Evolutionary conservation across 1,140 invertebrate species (phyloP), one percentile per base, ranked within the genome.

Genomic region (Whitmania pigra): DNA sequence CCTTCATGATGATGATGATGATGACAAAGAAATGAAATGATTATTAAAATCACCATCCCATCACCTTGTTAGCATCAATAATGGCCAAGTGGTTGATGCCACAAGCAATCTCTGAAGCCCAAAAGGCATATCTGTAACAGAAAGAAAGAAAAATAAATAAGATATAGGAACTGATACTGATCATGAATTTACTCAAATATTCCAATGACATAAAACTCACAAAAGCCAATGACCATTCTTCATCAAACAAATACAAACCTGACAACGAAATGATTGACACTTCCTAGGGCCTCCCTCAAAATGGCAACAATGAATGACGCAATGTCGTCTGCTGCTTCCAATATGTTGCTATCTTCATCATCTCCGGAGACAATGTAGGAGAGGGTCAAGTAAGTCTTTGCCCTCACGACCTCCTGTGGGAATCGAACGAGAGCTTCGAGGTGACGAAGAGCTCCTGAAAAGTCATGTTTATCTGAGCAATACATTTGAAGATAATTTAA

Each of bases 41-140:
- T 11, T 3, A 63, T 31, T n/a, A 63, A 63, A 63, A 7, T 25
- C 11, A 7, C 22, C 20, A n/a, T 13, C 18, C 18, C 11, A 25
- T 63, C 57, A 63, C 73, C 60, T 80, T 80, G 72, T 80, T 80
- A 25, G 72, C 57, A 73, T 80, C 79, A 72, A 77, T 78, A 29
- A 77, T 74, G 7, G 78, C 77, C 29, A 80, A 69, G 67, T 79
- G 78, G 70, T 79, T 78, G 29, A 80, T 57, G 7, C 78, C 79
- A 54, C 71, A 72, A 22, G 78, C 70, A 9, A 79, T 73, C 74
- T 80, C 79, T 43, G 67, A 53, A 13, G 74, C 76, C 73, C 72
- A 75, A 75, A 79, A 79, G 0, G 79, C 79, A 75, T 76, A 78
- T 76, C 71, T 75, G 72, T 4, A 77, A 49, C 43, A 49, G 43